A percentile compares a stretch with the other conserved stretches of the same genome.
These are phyloP conservation scores for Diadumene lineata DNA, from an alignment of 92 coral and sea anemone species.

Conservation along the genomic window DNA sequence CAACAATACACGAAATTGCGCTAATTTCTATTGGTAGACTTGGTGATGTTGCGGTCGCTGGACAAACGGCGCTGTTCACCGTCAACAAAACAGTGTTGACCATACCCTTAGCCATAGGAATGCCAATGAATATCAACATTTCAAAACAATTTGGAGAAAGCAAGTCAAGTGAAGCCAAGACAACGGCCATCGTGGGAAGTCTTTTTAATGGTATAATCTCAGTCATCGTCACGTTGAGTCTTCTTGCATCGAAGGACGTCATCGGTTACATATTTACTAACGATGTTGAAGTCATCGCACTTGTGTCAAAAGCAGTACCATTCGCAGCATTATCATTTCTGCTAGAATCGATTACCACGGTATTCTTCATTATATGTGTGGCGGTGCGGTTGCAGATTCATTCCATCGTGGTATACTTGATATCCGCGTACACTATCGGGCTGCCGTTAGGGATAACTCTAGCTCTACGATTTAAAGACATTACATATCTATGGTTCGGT, in stretches of 20 bases:
- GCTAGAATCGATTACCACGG: constrained; percentile 12
- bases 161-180: constrained; percentile 7
- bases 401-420: constrained; percentile 1
- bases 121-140: constrained; percentile 23
- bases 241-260: neutral
- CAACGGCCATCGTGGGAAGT: neutral
- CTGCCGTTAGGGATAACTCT: constrained; percentile 15
- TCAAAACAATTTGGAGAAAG: too few species aligned
- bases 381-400: constrained; percentile 5
- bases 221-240: neutral
- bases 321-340: constrained; percentile 3
- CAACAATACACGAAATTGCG: constrained; percentile 7
- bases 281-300: too few species aligned
- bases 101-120: constrained; percentile 1
- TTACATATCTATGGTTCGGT: constrained; percentile 3
- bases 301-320: constrained; percentile 2
- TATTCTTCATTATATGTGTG: constrained; percentile 1
- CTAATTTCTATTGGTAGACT: constrained; percentile 8
- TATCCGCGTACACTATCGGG: constrained; percentile 7
- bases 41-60: constrained; percentile 9
- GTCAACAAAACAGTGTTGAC: constrained; percentile 6
- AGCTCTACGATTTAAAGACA: neutral
- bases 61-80: constrained; percentile 14
- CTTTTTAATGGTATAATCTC: neutral
- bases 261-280: too few species aligned